These are phyloP conservation scores for Ladona fulva DNA, from an alignment of 1,140 invertebrate species.

Conservation along the genomic window DNA sequence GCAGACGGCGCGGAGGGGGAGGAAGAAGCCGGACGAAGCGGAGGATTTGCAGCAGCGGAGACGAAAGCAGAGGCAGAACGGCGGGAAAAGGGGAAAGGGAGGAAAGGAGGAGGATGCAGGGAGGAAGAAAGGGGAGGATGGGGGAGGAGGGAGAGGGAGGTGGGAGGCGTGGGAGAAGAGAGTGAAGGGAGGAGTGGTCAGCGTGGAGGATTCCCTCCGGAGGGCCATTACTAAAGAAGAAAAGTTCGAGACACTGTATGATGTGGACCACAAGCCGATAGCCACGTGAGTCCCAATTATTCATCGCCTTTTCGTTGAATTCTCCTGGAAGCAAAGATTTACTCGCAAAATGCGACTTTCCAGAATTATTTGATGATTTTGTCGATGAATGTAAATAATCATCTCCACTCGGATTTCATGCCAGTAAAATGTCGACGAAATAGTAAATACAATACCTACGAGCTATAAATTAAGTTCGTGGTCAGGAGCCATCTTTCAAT, in stretches of 20 bases:
- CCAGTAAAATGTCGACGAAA: too few relatives aligned
- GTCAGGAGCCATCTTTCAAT: too few relatives aligned
- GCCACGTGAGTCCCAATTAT: conserved; percentile 5
- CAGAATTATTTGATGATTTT: too few relatives aligned
- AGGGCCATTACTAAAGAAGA: neutral
- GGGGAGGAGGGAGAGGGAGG: neutral
- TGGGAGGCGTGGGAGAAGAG: neutral
- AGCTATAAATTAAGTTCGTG: too few relatives aligned
- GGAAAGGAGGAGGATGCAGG: neutral
- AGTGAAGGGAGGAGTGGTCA: neutral
- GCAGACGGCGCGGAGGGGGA: neutral
- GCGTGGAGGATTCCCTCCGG: neutral
- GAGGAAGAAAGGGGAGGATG: neutral
- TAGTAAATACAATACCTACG: too few relatives aligned
- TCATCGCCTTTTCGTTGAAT: too few relatives aligned
- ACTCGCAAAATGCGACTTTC: too few relatives aligned
- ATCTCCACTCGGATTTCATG: too few relatives aligned
- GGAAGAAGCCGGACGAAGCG: neutral
- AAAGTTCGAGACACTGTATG: neutral
- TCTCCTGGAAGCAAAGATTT: too few relatives aligned
- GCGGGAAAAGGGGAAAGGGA: too few relatives aligned
- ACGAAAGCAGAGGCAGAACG: neutral
- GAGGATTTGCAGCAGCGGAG: neutral
- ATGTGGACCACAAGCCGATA: neutral
- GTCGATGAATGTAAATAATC: too few relatives aligned